Conservation (phyloP, 2,888 invertebrate genomes). For the Erebia epiphron region DNA sequence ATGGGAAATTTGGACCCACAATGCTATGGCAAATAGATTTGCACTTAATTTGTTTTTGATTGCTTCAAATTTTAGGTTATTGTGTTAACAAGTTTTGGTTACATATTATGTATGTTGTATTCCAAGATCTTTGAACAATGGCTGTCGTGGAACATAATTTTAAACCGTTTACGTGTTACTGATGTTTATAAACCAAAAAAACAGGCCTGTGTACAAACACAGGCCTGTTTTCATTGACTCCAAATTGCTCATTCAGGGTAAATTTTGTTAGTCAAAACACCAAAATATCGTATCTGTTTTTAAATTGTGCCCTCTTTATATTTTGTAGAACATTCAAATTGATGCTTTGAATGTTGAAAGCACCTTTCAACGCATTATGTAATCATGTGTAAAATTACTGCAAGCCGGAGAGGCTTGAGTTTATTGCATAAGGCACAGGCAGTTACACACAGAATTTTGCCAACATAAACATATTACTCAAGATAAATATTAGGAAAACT, state of each 20-base stretch:
- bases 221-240: too few species aligned
- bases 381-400: constrained; percentile 10
- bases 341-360: neutral
- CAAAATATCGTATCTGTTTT: neutral
- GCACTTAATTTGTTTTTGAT: constrained; percentile 19
- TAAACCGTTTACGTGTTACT: too few species aligned
- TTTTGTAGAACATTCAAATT: constrained; percentile 1
- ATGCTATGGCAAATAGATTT: neutral
- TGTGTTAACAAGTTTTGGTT: neutral
- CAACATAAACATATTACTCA: constrained; percentile 3
- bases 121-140: neutral
- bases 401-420: constrained; percentile 5
- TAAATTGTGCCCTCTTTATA: neutral
- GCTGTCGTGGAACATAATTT: neutral
- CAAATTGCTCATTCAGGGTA: neutral
- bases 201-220: too few species aligned
- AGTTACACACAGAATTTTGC: neutral
- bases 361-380: constrained; percentile 15
- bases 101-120: neutral
- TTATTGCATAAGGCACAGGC: constrained; percentile 22
- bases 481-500: neutral
- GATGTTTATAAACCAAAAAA: neutral
- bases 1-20: constrained; percentile 12
- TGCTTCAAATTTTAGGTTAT: neutral
- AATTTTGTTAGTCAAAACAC: neutral